Percentiles rank a stretch among this genome's conserved stretches.
Conservation (phyloP, 2,113 vertebrate species). For the Pomatostomus ruficeps region DNA sequence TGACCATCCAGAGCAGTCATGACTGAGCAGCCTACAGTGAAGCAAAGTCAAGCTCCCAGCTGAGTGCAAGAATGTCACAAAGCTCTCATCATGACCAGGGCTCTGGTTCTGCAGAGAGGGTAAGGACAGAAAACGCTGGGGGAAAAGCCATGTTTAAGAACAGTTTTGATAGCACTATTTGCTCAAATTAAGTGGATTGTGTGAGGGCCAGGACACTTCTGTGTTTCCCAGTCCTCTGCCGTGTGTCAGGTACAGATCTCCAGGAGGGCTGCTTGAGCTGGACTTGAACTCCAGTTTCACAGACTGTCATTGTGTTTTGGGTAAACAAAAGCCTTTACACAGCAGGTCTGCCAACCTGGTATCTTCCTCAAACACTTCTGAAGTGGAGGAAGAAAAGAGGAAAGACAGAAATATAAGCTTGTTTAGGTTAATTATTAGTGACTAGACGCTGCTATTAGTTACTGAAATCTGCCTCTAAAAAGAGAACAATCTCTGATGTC, state of each 20-base stretch:
- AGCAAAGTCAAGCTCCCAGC: neutral
- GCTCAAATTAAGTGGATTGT: neutral
- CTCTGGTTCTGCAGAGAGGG: neutral
- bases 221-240: neutral
- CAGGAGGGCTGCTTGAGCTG: neutral
- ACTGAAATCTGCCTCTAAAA: neutral
- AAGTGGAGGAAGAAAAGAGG: neutral
- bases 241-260: neutral
- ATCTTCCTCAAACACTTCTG: neutral
- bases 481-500: neutral
- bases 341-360: neutral
- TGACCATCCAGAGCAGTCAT: neutral
- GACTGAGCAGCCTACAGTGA: neutral
- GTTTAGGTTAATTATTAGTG: slow-evolving; percentile 8
- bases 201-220: neutral
- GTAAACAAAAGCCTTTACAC: neutral
- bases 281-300: neutral
- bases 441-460: neutral
- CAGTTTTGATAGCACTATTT: neutral
- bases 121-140: neutral
- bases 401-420: neutral
- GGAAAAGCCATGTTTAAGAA: neutral
- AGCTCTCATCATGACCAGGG: neutral
- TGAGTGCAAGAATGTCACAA: neutral
- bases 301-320: neutral